Evolutionary conservation across 2,888 invertebrate species (phyloP).

Genomic region (Orchestes rusci): DNA sequence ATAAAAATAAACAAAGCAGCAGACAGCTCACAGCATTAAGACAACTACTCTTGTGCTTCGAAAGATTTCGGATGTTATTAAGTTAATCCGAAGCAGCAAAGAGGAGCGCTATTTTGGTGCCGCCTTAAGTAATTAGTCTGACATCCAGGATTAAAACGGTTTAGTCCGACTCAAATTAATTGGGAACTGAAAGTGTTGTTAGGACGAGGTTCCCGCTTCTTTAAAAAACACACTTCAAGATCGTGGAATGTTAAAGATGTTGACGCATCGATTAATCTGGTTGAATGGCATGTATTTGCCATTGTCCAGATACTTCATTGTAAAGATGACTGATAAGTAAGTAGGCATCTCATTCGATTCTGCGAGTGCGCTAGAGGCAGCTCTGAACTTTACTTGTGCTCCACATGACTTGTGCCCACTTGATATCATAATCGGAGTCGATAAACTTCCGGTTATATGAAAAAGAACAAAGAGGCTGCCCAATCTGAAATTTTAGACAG

Average conservation of each 20-base stretch:
- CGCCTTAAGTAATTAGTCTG: conserved; percentile 35
- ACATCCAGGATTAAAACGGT: conserved; percentile 33
- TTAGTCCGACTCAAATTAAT: conserved; percentile 34
- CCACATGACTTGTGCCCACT: no score
- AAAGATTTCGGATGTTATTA: conserved; percentile 28
- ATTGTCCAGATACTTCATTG: no score
- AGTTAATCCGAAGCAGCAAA: conserved; percentile 32
- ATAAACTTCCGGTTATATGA: no score
- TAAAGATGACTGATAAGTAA: no score
- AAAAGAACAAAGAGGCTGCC: no score
- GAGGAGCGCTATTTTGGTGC: conserved; percentile 33
- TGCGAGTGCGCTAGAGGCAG: no score
- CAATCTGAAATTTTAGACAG: no score
- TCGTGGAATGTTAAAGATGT: conserved; percentile 10
- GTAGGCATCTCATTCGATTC: no score
- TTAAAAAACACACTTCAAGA: background rate
- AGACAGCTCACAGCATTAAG: no score
- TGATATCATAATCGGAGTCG: no score
- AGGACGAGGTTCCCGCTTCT: conserved; percentile 15
- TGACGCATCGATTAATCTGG: conserved; percentile 10
- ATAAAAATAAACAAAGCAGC: conserved; percentile 10
- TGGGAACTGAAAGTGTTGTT: conserved; percentile 29
- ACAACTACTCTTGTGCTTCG: conserved; percentile 4
- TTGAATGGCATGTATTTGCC: no score
- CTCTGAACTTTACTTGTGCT: no score